Evolutionary conservation across 2,113 vertebrate genomes (phyloP).

Genomic region (Vulpes ferrilata): DNA sequence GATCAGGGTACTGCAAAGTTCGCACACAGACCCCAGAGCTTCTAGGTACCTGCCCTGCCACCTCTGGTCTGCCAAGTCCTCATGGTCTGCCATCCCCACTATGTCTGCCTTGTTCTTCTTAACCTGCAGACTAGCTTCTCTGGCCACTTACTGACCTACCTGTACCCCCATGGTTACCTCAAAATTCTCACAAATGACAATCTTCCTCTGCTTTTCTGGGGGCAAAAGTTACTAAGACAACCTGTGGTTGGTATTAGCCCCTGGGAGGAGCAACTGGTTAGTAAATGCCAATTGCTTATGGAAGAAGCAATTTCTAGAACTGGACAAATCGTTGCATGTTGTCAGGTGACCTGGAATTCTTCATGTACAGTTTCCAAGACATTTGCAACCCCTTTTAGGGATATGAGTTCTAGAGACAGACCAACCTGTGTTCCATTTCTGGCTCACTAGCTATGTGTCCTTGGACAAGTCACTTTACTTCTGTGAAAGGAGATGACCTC

Average conservation of each 20-base stretch:
- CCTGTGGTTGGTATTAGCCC: background rate
- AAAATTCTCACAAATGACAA: background rate
- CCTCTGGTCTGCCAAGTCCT: background rate
- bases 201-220: background rate
- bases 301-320: background rate
- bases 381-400: no score
- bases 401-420: rapidly evolving
- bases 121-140: background rate
- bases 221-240: background rate
- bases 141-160: background rate
- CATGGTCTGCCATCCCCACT: background rate
- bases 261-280: background rate
- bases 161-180: background rate
- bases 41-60: no score
- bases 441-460: rapidly evolving
- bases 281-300: background rate
- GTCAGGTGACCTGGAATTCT: background rate
- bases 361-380: rapidly evolving
- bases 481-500: background rate
- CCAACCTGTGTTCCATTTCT: no score
- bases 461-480: background rate
- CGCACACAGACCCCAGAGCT: rapidly evolving
- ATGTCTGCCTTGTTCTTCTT: background rate
- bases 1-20: no score
- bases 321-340: no score